phyloP scores from a whole-genome alignment of 2,888 invertebrate species.

The Andrena praecox region DNA sequence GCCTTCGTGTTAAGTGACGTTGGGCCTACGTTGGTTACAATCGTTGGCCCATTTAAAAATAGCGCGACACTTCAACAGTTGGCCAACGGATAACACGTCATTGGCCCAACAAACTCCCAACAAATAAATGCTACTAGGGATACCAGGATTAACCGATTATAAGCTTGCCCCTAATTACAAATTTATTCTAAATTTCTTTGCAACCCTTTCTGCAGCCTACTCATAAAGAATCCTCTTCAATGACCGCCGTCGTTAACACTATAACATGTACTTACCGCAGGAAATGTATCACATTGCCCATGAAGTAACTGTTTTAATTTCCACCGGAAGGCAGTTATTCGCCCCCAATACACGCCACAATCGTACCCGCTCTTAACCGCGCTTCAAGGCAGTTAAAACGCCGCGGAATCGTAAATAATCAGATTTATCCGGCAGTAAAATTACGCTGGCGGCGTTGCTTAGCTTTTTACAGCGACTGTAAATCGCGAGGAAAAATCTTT shows the following conservation, averaged over 20 bases:
- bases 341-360: conserved; percentile 5
- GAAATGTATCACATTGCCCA: conserved; percentile 3
- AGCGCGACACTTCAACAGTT: no score
- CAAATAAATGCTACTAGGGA: no score
- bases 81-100: no score
- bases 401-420: conserved; percentile 53
- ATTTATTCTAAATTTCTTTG: not conserved
- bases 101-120: no score
- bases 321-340: conserved; percentile 11
- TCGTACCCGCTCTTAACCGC: conserved; percentile 24
- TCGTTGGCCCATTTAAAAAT: no score
- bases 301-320: conserved; percentile 19
- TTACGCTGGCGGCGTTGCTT: conserved; percentile 32
- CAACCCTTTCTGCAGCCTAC: not conserved
- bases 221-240: not conserved
- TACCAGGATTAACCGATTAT: no score
- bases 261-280: not conserved
- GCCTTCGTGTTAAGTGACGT: no score
- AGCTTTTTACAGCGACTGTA: conserved; percentile 35
- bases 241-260: not conserved
- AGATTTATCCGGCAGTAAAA: conserved; percentile 49
- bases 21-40: no score
- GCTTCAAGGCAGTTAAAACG: conserved; percentile 40
- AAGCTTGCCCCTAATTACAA: no score
- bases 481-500: conserved; percentile 36